phyloP scores from a whole-genome alignment of 2,113 vertebrate genomes.

The Psilopsiagon aurifrons region DNA sequence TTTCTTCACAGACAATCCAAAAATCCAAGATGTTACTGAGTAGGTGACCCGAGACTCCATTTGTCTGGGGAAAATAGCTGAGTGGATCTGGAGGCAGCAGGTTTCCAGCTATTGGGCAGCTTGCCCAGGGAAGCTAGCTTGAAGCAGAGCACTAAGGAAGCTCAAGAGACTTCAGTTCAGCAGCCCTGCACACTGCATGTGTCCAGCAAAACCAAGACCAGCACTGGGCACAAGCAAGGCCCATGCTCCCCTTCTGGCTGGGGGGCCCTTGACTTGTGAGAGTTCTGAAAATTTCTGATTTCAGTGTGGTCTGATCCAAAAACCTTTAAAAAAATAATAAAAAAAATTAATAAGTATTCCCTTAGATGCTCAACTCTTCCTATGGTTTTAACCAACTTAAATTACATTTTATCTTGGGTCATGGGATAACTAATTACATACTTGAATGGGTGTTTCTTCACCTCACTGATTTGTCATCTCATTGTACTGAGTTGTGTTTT shows the following conservation, averaged over 20 bases:
- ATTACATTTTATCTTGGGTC: not conserved
- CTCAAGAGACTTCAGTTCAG: not conserved
- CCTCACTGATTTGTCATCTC: not conserved
- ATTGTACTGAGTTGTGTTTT: not conserved
- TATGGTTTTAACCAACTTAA: not conserved
- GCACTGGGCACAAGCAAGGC: not conserved
- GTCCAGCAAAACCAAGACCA: not conserved
- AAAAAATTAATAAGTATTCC: not conserved
- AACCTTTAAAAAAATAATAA: not conserved
- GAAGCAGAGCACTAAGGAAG: not conserved
- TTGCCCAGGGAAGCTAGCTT: not conserved
- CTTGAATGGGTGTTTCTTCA: not conserved
- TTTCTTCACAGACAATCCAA: not conserved
- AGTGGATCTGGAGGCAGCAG: not conserved
- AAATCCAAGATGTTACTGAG: not conserved
- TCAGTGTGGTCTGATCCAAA: not conserved
- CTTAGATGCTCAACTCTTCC: not conserved
- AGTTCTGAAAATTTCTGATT: not conserved
- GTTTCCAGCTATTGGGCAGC: not conserved
- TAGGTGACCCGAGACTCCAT: not conserved
- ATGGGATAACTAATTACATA: not conserved
- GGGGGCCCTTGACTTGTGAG: not conserved
- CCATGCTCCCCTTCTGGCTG: not conserved
- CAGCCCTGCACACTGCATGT: not conserved
- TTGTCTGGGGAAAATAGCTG: not conserved